A percentile compares a stretch with the other conserved stretches of the same genome.
phyloP scores from a whole-genome alignment of 2,113 vertebrate species.

The Beaufortia kweichowensis region DNA sequence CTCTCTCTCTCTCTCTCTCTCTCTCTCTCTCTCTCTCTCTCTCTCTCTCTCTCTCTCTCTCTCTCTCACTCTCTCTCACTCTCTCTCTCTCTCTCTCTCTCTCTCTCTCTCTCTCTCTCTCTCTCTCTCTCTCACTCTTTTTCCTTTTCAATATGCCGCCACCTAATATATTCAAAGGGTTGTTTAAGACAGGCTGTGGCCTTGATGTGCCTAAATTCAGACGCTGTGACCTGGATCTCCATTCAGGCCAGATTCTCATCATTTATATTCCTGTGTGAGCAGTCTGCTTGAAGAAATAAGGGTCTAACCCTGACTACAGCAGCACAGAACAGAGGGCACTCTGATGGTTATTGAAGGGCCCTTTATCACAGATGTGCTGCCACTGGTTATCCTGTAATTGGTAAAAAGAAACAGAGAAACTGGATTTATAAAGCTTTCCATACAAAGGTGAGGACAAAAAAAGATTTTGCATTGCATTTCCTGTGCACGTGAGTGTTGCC shows the following conservation, averaged over 20 bases:
- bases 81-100: too few relatives aligned
- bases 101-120: constrained; percentile 14
- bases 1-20: too few relatives aligned
- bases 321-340: background rate
- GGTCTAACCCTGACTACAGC: background rate
- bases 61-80: too few relatives aligned
- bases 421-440: background rate
- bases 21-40: too few relatives aligned
- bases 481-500: background rate
- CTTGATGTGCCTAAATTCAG: constrained; percentile 56
- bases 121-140: background rate
- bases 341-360: background rate
- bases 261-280: constrained; percentile 44
- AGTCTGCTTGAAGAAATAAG: background rate
- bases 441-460: too few relatives aligned
- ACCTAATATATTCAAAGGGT: constrained; percentile 70
- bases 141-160: constrained; percentile 52
- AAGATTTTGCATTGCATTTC: too few relatives aligned
- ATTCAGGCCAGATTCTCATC: constrained; percentile 53
- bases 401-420: background rate
- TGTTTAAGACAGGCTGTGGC: constrained; percentile 43
- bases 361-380: constrained; percentile 18
- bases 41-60: too few relatives aligned
- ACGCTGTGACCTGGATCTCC: constrained; percentile 63
- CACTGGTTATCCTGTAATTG: constrained; percentile 24